phyloP scores from a whole-genome alignment of 2,797 vertebrate species.

The Carcharodon carcharias region DNA sequence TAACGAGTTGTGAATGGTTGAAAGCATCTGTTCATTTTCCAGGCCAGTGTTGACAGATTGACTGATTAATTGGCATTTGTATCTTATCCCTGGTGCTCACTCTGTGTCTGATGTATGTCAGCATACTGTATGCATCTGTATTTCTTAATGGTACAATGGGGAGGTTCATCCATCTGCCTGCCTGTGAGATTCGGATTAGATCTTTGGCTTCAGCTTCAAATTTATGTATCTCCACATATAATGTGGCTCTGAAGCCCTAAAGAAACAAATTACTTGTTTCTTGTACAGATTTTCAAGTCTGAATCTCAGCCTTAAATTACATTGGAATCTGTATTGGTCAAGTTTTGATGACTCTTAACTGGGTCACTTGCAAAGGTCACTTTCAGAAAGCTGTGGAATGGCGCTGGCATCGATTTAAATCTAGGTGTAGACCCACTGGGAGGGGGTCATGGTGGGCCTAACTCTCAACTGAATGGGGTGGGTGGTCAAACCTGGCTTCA shows the following conservation, averaged over 20 bases:
- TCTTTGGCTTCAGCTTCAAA: background rate
- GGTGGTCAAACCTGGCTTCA: background rate
- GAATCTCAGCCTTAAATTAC: background rate
- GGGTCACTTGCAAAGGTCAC: background rate
- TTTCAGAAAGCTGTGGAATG: background rate
- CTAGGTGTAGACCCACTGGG: background rate
- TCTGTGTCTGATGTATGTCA: background rate
- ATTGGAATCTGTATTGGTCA: background rate
- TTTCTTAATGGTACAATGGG: background rate
- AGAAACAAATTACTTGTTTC: background rate
- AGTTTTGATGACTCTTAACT: background rate
- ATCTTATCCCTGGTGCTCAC: background rate
- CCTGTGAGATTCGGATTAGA: background rate
- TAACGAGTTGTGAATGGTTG: background rate
- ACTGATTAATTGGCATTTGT: conserved; percentile 32
- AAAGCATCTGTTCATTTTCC: background rate
- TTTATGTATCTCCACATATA: background rate
- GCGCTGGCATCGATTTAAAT: background rate
- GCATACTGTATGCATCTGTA: conserved; percentile 18
- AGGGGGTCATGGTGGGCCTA: background rate
- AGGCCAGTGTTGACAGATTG: background rate
- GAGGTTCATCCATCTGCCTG: conserved; percentile 20
- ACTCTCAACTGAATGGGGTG: background rate
- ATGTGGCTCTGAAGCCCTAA: background rate
- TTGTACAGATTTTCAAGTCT: background rate